Evolutionary conservation across 1,140 invertebrate genomes (phyloP).

Genomic region (Macrosteles quadrilineatus): DNA sequence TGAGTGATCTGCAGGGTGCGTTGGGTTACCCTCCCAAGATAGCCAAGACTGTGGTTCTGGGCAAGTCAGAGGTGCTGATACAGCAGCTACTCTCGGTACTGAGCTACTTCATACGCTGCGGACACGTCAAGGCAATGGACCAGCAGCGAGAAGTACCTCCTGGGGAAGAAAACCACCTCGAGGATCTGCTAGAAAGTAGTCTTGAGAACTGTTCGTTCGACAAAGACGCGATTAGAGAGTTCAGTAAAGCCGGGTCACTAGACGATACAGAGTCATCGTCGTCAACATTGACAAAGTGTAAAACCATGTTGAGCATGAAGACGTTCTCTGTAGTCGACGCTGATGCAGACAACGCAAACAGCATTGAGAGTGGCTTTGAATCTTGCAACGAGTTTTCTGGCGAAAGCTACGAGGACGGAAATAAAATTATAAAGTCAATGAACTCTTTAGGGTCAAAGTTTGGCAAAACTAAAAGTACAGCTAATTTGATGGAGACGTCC

Average conservation of each 20-base stretch:
- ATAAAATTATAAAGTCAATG: not conserved
- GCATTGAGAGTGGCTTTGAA: not conserved
- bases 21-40: conserved; percentile 74
- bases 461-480: conserved; percentile 5
- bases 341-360: conserved; percentile 1
- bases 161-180: not conserved
- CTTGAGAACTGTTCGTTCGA: not conserved
- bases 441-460: not conserved
- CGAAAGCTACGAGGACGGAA: not conserved
- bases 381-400: conserved; percentile 10
- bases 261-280: not conserved
- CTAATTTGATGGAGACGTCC: not conserved
- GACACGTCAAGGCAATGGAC: conserved; percentile 58
- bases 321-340: conserved; percentile 8
- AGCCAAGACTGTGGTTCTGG: conserved; percentile 74
- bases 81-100: conserved; percentile 67
- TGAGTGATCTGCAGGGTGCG: conserved; percentile 80
- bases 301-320: conserved; percentile 18
- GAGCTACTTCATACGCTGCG: conserved; percentile 83
- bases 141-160: not conserved
- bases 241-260: not conserved
- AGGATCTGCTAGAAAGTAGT: not conserved
- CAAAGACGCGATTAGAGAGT: conserved; percentile 14
- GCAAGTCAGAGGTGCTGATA: conserved; percentile 58
- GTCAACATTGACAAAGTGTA: conserved; percentile 19